Conservation (phyloP, 2,113 vertebrate species). For the Aix galericulata region DNA sequence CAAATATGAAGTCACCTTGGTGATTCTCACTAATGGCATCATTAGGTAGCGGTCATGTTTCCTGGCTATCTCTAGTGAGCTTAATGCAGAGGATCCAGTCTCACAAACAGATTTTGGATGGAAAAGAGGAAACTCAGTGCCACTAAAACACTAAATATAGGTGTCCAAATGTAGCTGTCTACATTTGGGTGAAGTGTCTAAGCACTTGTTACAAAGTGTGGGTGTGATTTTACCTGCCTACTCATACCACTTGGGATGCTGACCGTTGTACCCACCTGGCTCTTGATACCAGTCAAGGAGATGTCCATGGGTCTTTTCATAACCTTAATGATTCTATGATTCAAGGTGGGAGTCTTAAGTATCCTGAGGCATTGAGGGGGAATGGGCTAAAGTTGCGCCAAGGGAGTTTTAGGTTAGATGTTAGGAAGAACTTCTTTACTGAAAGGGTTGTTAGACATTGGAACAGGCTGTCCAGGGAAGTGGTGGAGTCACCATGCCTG, state of each 20-base stretch:
- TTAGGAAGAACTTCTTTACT: no score
- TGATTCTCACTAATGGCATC: background rate
- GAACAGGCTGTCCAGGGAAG: no score
- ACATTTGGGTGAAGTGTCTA: background rate
- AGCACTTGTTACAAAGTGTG: background rate
- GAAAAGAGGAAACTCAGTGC: background rate
- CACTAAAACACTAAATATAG: background rate
- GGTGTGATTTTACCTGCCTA: background rate
- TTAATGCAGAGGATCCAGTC: background rate
- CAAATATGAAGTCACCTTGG: accelerated
- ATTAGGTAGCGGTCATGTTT: background rate
- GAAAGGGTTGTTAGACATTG: no score
- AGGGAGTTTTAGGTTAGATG: no score
- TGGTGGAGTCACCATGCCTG: no score
- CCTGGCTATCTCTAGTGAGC: background rate
- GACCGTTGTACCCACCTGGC: background rate
- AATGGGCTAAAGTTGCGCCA: no score
- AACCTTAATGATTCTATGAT: no score
- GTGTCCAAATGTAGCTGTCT: background rate
- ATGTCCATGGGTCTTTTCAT: background rate
- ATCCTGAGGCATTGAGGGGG: background rate
- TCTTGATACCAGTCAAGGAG: background rate
- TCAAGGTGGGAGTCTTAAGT: background rate
- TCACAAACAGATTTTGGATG: background rate
- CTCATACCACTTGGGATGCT: background rate